These are phyloP conservation scores for Ailurus styani DNA, from an alignment of 2,113 vertebrate species.

Conservation along the genomic window DNA sequence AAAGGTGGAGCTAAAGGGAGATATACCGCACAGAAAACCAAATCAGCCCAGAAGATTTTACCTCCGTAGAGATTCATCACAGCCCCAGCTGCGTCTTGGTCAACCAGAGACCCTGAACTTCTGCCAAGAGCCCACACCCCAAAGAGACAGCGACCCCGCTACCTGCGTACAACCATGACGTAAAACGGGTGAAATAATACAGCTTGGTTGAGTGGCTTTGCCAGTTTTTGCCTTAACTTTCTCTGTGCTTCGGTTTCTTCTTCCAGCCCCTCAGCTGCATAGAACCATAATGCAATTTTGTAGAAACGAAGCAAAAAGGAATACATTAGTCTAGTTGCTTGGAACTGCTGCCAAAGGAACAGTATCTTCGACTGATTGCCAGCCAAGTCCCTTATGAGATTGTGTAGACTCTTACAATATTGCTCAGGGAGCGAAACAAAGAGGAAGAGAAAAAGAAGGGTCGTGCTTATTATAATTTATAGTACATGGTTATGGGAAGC, in stretches of 20 bases:
- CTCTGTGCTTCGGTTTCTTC: slow-evolving; percentile 48
- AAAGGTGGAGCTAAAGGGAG: slow-evolving; percentile 44
- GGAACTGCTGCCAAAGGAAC: slow-evolving; percentile 78
- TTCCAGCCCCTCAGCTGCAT: slow-evolving; percentile 64
- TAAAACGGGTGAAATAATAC: slow-evolving; percentile 22
- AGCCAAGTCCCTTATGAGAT: slow-evolving; percentile 76
- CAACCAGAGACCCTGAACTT: slow-evolving; percentile 2
- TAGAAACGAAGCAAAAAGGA: slow-evolving; percentile 80
- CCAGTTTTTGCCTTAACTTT: slow-evolving; percentile 53
- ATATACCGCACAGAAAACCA: background rate
- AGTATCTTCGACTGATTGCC: slow-evolving; percentile 77
- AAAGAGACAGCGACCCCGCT: background rate
- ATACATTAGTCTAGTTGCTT: slow-evolving; percentile 69
- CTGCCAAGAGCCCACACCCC: slow-evolving; percentile 6
- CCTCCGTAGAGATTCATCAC: background rate
- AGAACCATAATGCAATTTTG: slow-evolving; percentile 75
- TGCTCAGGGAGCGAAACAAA: slow-evolving; percentile 78
- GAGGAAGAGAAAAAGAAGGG: slow-evolving; percentile 72
- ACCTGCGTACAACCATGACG: background rate
- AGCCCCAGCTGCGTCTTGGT: background rate
- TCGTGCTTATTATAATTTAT: slow-evolving; percentile 68
- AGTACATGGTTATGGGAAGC: slow-evolving; percentile 73
- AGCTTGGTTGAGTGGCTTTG: slow-evolving; percentile 32
- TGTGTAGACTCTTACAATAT: slow-evolving; percentile 62
- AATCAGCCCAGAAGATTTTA: background rate